Conservation (phyloP, 2,113 vertebrate species). For the Silurus glanis region DNA sequence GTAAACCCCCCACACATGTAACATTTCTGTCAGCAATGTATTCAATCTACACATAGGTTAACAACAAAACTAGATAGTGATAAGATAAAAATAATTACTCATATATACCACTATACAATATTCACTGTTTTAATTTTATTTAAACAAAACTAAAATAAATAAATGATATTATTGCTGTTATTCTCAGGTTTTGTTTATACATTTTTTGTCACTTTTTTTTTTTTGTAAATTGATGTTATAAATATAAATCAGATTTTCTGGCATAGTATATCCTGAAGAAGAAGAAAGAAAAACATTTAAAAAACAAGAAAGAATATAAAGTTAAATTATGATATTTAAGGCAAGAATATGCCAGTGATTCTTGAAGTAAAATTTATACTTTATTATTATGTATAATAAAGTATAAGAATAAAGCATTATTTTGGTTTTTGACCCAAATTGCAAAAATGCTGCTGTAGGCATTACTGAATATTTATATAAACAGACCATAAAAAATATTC, state of each 20-base stretch:
- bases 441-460: not conserved
- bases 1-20: not conserved
- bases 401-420: not conserved
- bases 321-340: not conserved
- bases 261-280: not conserved
- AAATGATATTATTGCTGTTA: not conserved
- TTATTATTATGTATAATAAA: not conserved
- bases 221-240: not conserved
- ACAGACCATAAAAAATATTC: not conserved
- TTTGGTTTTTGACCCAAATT: not conserved
- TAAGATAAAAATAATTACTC: not conserved
- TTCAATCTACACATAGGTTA: not conserved
- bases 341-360: not conserved
- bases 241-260: not conserved
- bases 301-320: not conserved
- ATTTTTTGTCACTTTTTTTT: not conserved
- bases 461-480: not conserved
- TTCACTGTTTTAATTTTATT: not conserved
- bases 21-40: not conserved
- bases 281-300: not conserved
- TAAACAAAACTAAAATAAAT: not conserved
- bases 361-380: not conserved
- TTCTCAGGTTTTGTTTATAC: not conserved
- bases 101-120: not conserved
- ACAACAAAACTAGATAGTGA: not conserved